These are phyloP conservation scores for Probosciger aterrimus DNA, from an alignment of 2,113 vertebrate species.

Conservation along the genomic window DNA sequence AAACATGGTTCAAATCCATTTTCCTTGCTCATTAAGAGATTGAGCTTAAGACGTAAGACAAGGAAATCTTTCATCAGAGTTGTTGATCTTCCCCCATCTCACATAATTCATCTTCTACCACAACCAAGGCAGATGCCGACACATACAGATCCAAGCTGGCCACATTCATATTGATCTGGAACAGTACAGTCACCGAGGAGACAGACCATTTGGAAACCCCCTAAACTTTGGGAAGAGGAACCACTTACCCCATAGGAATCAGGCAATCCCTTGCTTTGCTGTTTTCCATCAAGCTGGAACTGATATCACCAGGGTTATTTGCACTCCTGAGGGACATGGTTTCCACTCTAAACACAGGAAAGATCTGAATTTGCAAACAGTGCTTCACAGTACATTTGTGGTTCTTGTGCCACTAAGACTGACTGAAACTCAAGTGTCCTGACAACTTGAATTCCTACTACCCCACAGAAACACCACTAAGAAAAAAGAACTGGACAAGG, in stretches of 20 bases:
- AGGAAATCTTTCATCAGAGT: neutral
- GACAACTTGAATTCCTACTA: neutral
- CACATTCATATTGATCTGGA: neutral
- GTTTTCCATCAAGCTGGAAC: slow-evolving; percentile 78
- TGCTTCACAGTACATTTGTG: neutral
- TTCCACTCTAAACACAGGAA: slow-evolving; percentile 78
- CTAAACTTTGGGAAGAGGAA: neutral
- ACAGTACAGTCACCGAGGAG: neutral
- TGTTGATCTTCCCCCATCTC: neutral
- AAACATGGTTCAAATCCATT: neutral
- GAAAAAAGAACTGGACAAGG: neutral
- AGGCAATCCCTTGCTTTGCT: slow-evolving; percentile 85
- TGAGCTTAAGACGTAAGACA: neutral
- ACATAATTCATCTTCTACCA: neutral
- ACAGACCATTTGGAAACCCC: neutral
- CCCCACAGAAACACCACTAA: neutral
- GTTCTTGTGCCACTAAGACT: neutral
- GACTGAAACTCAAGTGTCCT: neutral
- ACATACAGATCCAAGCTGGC: neutral
- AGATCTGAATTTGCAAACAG: neutral
- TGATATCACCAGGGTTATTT: slow-evolving; percentile 81
- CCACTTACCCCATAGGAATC: slow-evolving; percentile 85
- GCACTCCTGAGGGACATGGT: slow-evolving; percentile 82
- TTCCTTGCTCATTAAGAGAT: neutral
- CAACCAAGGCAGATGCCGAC: neutral